A percentile compares a stretch with the other conserved stretches of the same genome.
These are phyloP conservation scores for Actinostola sp. DNA, from an alignment of 92 coral and sea anemone species.

Conservation along the genomic window DNA sequence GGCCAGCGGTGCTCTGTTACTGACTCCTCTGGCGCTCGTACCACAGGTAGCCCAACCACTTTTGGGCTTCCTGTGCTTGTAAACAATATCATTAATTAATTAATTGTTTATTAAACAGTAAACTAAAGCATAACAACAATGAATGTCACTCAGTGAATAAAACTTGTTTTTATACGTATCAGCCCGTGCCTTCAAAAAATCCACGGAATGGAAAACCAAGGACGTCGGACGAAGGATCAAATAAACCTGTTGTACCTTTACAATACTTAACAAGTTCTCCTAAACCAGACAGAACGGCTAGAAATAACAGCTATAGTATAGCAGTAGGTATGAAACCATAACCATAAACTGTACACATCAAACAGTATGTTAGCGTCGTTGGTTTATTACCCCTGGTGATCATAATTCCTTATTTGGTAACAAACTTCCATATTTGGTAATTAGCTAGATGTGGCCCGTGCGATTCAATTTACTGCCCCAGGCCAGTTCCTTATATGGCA, in stretches of 20 bases:
- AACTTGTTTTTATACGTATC: background rate
- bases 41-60: too few species aligned
- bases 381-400: too few species aligned
- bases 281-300: conserved; percentile 7
- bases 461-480: too few species aligned
- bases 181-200: conserved; percentile 17
- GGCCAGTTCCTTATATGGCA: too few species aligned
- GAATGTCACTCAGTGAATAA: background rate
- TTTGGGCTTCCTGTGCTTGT: too few species aligned
- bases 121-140: background rate
- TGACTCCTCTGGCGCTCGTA: too few species aligned
- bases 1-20: too few species aligned
- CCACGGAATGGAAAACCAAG: conserved; percentile 35
- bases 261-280: conserved; percentile 22
- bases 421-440: too few species aligned
- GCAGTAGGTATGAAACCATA: conserved; percentile 37
- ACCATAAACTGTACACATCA: background rate
- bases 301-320: conserved; percentile 25
- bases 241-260: conserved; percentile 27
- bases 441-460: too few species aligned
- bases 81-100: too few species aligned
- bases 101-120: too few species aligned
- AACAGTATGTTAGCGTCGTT: background rate
- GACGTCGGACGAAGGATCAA: conserved; percentile 41
- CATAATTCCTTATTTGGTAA: too few species aligned